Base-by-base conservation (phyloP, 1,140 invertebrate genomes). In the Fopius arisanus region DNA sequence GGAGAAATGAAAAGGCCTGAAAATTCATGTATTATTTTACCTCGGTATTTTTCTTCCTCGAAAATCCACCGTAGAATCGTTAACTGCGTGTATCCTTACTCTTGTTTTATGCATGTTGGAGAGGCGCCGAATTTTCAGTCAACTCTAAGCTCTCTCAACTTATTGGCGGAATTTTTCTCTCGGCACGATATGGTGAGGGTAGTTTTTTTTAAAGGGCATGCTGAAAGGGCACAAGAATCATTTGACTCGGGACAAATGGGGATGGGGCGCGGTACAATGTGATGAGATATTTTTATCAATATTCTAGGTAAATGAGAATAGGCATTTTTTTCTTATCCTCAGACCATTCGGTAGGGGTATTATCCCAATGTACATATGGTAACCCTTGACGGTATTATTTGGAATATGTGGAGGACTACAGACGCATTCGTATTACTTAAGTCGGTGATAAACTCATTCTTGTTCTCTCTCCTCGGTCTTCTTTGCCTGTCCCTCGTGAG, bases 391-490 rank as follows among this genome's bases (percentile, higher is more conserved):
- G 19, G 19, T 26, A 59, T 28, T 28, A 59, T 59, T 59, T 23
- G 54, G 54, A 59, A 33, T 51, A 54, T 37, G 41, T 54, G 29
- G 48, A 26, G 69, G 54, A 33, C 23, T 74, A 81, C 79, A 82
- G 81, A 84, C 83, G 80, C 83, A 84, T 84, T 84, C 82, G 81
- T 84, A 84, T 84, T 84, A 84, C 82, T 84, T 84, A 84, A 81
- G 82, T 79, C 73, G 76, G 78, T 80, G 81, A 84, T 84, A 83
- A 84, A 84, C 81, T 83, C 82, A 78, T 81, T 80, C 80, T 75
- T 69, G 62, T n/a, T 14, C 23, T 59, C 21, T 59, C 54, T 28
- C 43, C 19, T 51, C 43, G 3, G 21, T 59, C 54, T 59, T 59
- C 23, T 59, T 23, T 14, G 26, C 23, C 23, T 59, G 19, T 59